phyloP scores from a whole-genome alignment of 2,113 vertebrate species.

The Carassius auratus region DNA sequence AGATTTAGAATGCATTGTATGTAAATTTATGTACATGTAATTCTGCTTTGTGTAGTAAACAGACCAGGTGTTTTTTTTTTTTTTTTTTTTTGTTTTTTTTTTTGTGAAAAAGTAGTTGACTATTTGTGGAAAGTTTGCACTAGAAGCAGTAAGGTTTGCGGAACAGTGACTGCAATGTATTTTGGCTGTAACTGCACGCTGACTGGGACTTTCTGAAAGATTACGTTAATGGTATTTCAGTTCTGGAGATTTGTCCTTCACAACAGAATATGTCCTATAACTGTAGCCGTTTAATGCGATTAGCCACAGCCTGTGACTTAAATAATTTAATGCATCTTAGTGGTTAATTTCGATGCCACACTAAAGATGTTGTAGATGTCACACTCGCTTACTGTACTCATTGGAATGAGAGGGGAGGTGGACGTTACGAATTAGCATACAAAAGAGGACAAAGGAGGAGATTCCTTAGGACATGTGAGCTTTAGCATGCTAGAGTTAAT shows the following conservation, averaged over 20 bases:
- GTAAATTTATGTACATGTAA: too few relatives aligned
- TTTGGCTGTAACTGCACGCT: neutral
- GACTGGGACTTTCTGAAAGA: constrained; percentile 18
- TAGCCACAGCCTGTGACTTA: constrained; percentile 69
- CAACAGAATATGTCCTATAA: constrained; percentile 60
- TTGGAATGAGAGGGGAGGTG: constrained; percentile 59
- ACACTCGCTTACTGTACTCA: constrained; percentile 64
- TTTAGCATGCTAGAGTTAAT: constrained; percentile 76
- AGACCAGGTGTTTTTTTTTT: neutral
- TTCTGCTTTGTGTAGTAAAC: neutral
- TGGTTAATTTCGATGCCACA: constrained; percentile 68
- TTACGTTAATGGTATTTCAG: constrained; percentile 39
- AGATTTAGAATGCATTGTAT: too few relatives aligned
- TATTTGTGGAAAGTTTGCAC: neutral
- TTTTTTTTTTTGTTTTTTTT: too few relatives aligned
- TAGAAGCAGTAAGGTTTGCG: neutral
- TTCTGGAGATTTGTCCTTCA: constrained; percentile 61
- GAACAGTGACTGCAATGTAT: neutral
- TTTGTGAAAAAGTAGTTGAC: neutral
- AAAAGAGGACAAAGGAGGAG: constrained; percentile 71
- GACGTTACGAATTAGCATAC: constrained; percentile 70
- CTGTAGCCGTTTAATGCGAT: constrained; percentile 70
- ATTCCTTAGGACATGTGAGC: constrained; percentile 75
- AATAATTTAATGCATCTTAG: constrained; percentile 72
- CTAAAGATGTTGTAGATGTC: constrained; percentile 65